Conservation (phyloP, 2,113 vertebrate species). For the Columbina picui region DNA sequence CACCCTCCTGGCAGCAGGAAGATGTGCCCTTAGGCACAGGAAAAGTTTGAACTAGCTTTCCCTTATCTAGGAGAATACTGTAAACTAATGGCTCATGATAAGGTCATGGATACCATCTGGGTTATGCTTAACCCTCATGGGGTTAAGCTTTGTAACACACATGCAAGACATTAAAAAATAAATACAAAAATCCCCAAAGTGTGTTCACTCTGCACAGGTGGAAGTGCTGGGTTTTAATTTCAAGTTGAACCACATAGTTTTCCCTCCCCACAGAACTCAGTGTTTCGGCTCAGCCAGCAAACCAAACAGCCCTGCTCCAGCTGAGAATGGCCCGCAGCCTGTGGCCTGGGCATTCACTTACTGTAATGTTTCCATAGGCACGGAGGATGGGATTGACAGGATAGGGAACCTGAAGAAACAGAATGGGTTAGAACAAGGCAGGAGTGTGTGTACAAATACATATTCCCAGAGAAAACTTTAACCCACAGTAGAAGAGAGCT, state of each 20-base stretch:
- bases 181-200: not conserved
- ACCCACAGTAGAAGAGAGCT: not conserved
- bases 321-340: not conserved
- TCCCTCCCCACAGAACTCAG: not conserved
- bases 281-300: not conserved
- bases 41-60: not conserved
- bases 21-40: not conserved
- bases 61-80: not conserved
- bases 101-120: not conserved
- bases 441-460: not conserved
- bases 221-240: not conserved
- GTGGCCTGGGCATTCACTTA: slow-evolving; percentile 74
- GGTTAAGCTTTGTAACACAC: not conserved
- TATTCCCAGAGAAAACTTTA: not conserved
- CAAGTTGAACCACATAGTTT: not conserved
- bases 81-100: not conserved
- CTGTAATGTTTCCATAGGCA: slow-evolving; percentile 88
- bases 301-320: not conserved
- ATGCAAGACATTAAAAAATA: not conserved
- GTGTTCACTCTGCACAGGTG: not conserved
- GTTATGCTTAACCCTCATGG: not conserved
- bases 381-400: slow-evolving; percentile 87
- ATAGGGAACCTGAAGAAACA: slow-evolving; percentile 83
- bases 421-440: not conserved
- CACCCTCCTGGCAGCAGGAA: not conserved